phyloP scores from a whole-genome alignment of 2,113 vertebrate species.

The Henicopernis longicauda region DNA sequence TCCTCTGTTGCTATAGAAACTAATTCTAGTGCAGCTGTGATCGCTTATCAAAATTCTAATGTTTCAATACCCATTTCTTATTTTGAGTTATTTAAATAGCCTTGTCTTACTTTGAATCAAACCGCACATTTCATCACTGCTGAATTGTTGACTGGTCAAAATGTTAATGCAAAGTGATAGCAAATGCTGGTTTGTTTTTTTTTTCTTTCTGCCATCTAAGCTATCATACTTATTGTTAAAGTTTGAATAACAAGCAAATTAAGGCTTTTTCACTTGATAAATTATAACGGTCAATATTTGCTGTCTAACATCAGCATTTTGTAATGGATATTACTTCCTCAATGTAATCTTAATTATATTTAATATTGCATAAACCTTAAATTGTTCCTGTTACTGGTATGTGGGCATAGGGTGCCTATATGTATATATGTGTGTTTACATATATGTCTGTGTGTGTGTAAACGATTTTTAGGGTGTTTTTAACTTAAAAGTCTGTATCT shows the following conservation, averaged over 20 bases:
- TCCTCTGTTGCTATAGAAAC: conserved; percentile 83
- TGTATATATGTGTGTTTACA: not conserved
- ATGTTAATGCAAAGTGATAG: conserved; percentile 51
- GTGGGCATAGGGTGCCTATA: not conserved
- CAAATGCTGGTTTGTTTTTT: not conserved
- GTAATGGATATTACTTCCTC: not conserved
- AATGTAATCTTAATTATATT: not conserved
- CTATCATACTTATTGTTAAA: conserved; percentile 21
- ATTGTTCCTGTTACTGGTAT: conserved; percentile 16
- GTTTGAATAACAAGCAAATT: conserved; percentile 65
- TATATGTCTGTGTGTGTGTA: not conserved
- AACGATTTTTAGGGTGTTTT: not conserved
- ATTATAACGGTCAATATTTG: conserved; percentile 67
- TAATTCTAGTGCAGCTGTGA: conserved; percentile 83
- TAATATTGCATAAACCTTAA: conserved; percentile 37
- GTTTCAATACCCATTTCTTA: conserved; percentile 70
- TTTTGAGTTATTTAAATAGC: conserved; percentile 61
- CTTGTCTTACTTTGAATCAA: conserved; percentile 71
- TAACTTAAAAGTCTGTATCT: not conserved
- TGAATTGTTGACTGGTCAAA: conserved; percentile 69
- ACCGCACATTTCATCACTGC: conserved; percentile 60
- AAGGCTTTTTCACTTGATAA: conserved; percentile 53
- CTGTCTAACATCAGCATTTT: conserved; percentile 57
- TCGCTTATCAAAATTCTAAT: conserved; percentile 81
- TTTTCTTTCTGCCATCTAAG: conserved; percentile 6